Base-by-base conservation (phyloP, 2,113 vertebrate genomes). In the Tringa solitaria region DNA sequence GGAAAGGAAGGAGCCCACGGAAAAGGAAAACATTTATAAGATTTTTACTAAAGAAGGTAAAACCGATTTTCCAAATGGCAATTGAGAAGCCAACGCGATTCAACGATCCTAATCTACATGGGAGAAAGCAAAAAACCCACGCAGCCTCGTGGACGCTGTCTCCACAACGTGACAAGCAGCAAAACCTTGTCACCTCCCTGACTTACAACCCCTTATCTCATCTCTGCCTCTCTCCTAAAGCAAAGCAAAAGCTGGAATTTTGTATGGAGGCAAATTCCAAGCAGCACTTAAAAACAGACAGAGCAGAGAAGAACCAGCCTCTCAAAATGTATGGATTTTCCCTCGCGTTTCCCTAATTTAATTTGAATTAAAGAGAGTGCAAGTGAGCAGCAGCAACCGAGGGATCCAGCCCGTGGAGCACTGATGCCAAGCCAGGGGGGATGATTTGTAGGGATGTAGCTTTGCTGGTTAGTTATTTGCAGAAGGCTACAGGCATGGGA, bases 21-120 rank as follows among this genome's bases (percentile, higher is more conserved):
- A 95, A 81, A 91, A 80, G 93, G 64, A 93, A 95, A 90, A 72
- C n/a, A 67, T 46, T 89, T 81, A 46, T 83, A 32, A 54, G 56
- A 43, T 64, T 78, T 73, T 69, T 46, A 28, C 22, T 45, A n/a
- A 87, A 45, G 67, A 86, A 82, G 48, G 37, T 68, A 89, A 78
- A 92, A 50, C 30, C 46, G 54, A 46, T 82, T 89, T 89, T 95
- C 77, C 73, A 60, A 84, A 63, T 13, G 18, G 43, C 59, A 72
- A 46, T 0, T 48, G 65, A 87, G 69, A 94, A 65, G 60, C 28
- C 28, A 46, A 56, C 3, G 6, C 3, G 15, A 91, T 84, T 73
- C 64, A 89, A 27, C 9, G 17, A 5, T 56, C 75, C 48, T 64
- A 43, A 75, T 20, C 35, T 56, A 56, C 14, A 2, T 0, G 27